These are phyloP conservation scores for Leptocoma aspasia DNA, from an alignment of 2,113 vertebrate species.

Conservation along the genomic window DNA sequence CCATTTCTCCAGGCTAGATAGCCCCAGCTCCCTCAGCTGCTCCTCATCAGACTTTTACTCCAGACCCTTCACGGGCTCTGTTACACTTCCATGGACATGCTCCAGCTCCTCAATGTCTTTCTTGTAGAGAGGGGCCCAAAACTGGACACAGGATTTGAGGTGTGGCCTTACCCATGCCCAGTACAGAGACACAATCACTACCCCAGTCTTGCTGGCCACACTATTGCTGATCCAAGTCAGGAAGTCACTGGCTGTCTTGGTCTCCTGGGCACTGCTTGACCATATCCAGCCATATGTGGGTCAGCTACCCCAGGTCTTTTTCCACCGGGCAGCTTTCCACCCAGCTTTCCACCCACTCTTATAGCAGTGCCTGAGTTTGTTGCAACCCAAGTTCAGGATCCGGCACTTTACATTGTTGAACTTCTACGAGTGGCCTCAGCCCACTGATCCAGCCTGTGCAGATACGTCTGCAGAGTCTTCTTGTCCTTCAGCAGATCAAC, in stretches of 20 bases:
- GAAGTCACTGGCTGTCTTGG: not conserved
- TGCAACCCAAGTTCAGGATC: not conserved
- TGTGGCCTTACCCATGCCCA: not conserved
- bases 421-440: no score
- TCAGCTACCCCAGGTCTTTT: not conserved
- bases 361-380: not conserved
- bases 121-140: not conserved
- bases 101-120: not conserved
- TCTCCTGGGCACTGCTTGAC: not conserved
- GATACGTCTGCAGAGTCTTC: not conserved
- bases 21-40: not conserved
- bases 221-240: not conserved
- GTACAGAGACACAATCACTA: no score
- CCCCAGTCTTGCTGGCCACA: not conserved
- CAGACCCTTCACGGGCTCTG: not conserved
- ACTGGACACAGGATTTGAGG: not conserved
- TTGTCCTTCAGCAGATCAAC: not conserved
- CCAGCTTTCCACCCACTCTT: not conserved
- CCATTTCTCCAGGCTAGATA: not conserved
- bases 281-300: not conserved
- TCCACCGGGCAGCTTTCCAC: not conserved
- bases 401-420: accelerated
- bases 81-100: not conserved
- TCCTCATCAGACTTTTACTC: not conserved
- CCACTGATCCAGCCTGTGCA: not conserved